These are phyloP conservation scores for Xyrauchen texanus DNA, from an alignment of 2,113 vertebrate genomes.

Conservation along the genomic window DNA sequence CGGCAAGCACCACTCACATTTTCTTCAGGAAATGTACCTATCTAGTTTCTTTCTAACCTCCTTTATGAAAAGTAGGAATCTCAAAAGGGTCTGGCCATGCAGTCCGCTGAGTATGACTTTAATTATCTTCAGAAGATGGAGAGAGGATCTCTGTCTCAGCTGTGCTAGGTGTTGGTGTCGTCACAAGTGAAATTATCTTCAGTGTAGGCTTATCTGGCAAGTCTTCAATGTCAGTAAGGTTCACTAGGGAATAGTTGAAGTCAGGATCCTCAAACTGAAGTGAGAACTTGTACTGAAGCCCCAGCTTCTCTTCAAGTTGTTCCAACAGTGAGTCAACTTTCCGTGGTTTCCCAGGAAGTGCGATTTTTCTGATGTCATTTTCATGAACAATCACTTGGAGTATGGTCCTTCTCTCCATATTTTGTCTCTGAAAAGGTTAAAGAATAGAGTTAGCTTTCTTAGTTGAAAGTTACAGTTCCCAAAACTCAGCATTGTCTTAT, in stretches of 20 bases:
- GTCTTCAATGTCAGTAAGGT: background rate
- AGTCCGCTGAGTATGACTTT: background rate
- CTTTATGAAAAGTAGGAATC: background rate
- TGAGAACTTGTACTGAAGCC: background rate
- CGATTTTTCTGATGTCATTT: background rate
- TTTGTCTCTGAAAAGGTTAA: too few species aligned
- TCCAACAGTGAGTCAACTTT: background rate
- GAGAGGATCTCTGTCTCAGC: background rate
- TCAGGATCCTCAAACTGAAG: background rate
- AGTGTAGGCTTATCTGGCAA: background rate
- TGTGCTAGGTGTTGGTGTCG: background rate
- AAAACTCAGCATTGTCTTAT: too few species aligned
- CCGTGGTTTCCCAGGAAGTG: background rate
- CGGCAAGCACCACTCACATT: too few species aligned
- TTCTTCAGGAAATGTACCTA: too few species aligned
- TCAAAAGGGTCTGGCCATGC: background rate
- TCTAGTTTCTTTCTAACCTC: too few species aligned
- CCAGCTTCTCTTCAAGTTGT: background rate
- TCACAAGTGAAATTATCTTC: background rate
- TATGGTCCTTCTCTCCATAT: background rate
- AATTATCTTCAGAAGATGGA: background rate
- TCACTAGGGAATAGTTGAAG: background rate
- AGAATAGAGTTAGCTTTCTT: too few species aligned
- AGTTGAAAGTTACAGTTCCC: background rate
- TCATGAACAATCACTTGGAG: background rate